These are phyloP conservation scores for Plecotus auritus DNA, from an alignment of 2,113 vertebrate genomes.

Conservation along the genomic window DNA sequence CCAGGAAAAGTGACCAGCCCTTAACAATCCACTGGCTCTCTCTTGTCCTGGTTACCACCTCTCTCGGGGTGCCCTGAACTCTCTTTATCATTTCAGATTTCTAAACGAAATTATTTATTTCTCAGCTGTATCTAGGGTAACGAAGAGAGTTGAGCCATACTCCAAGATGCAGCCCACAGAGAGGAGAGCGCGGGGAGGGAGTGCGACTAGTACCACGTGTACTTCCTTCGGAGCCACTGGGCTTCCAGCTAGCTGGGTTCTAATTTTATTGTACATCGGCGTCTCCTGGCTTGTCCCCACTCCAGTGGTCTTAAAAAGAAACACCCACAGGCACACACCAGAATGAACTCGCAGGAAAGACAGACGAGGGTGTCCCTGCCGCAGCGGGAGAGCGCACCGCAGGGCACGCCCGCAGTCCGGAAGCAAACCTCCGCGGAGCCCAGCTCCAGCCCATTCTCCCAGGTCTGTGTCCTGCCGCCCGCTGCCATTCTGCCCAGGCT, in stretches of 20 bases:
- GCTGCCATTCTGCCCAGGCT: accelerated
- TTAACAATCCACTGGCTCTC: accelerated
- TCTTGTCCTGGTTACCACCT: background rate
- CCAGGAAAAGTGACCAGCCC: background rate
- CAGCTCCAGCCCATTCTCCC: background rate
- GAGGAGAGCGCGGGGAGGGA: background rate
- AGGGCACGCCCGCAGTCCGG: accelerated
- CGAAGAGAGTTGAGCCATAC: background rate
- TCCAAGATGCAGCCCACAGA: background rate
- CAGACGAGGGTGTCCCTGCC: background rate
- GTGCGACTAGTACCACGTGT: background rate
- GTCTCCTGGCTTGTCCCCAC: slow-evolving; percentile 18
- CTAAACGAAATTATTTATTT: background rate
- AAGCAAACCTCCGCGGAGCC: background rate
- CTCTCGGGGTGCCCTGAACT: background rate
- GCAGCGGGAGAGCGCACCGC: background rate
- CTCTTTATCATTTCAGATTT: background rate
- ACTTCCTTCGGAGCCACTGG: background rate
- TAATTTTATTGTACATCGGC: slow-evolving; percentile 51
- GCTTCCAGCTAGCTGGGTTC: background rate
- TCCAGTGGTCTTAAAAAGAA: slow-evolving; percentile 44
- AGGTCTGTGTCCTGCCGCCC: accelerated
- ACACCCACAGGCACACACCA: background rate
- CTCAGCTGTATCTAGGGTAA: background rate
- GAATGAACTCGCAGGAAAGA: background rate